A percentile compares a stretch with the other conserved stretches of the same genome.
Conservation (phyloP, 2,888 invertebrate genomes). For the Brachypterus glaber region DNA sequence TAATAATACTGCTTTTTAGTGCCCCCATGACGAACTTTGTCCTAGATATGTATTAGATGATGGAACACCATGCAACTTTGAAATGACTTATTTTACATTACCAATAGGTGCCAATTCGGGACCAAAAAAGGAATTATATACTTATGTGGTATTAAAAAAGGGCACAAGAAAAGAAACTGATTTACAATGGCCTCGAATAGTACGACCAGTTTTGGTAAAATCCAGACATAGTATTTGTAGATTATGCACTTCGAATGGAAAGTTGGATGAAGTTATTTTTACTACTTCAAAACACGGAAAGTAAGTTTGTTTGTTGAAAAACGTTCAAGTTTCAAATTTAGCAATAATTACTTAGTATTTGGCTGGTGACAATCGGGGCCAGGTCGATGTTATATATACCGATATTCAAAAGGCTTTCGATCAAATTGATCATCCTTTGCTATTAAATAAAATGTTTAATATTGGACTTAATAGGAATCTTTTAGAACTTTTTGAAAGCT, state of each 20-base stretch:
- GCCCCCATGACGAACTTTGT: slow-evolving; percentile 73
- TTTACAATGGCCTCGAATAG: slow-evolving; percentile 69
- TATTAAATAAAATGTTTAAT: no score
- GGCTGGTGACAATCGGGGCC: no score
- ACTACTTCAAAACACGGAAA: slow-evolving; percentile 66
- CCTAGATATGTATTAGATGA: slow-evolving; percentile 58
- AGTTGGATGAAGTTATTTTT: slow-evolving; percentile 66
- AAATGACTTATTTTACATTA: slow-evolving; percentile 51
- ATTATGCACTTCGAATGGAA: slow-evolving; percentile 65
- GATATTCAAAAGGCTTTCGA: no score
- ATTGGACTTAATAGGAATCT: no score
- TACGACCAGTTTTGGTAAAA: slow-evolving; percentile 59
- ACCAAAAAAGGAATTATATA: slow-evolving; percentile 52
- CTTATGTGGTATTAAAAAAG: slow-evolving; percentile 76
- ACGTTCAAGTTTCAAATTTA: no score
- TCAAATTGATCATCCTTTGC: no score
- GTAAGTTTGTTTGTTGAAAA: slow-evolving; percentile 41
- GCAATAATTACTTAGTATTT: no score
- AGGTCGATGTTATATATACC: no score
- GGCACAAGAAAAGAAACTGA: slow-evolving; percentile 47
- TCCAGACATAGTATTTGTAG: slow-evolving; percentile 68
- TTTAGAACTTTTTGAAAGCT: no score
- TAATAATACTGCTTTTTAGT: slow-evolving; percentile 45
- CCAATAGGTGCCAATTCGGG: slow-evolving; percentile 43
- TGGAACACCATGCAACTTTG: slow-evolving; percentile 70